Conservation (phyloP, 2,797 vertebrate species). For the Coregonus suidteri region DNA sequence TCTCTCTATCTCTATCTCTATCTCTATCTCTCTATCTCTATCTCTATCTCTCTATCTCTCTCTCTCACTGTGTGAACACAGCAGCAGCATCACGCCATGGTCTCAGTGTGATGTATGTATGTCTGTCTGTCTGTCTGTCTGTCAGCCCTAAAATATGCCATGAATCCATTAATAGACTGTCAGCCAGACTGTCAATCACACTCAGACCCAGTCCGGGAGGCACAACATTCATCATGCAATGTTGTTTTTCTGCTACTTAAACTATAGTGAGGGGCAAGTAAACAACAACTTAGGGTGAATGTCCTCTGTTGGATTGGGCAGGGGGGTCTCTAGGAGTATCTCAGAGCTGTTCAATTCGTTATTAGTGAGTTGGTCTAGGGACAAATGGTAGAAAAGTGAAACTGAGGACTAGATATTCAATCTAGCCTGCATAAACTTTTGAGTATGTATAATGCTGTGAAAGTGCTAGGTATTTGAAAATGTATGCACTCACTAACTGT, state of each 20-base stretch:
- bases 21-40: too few species aligned
- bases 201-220: neutral
- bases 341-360: neutral
- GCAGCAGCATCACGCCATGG: too few species aligned
- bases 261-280: constrained; percentile 14
- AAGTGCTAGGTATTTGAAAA: too few species aligned
- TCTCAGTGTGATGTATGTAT: too few species aligned
- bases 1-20: neutral
- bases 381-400: too few species aligned
- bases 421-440: too few species aligned
- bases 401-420: too few species aligned
- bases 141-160: neutral
- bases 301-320: too few species aligned
- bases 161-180: neutral
- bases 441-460: too few species aligned
- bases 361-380: neutral
- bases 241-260: neutral
- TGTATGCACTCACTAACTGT: too few species aligned
- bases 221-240: neutral
- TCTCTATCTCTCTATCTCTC: neutral
- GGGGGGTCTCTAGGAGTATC: constrained; percentile 4
- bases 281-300: too few species aligned
- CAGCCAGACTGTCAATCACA: constrained; percentile 1
- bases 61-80: too few species aligned
- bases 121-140: neutral